Conservation (phyloP, 30 jellyfish, hydroid and myxozoan species). For the Hydra vulgaris region DNA sequence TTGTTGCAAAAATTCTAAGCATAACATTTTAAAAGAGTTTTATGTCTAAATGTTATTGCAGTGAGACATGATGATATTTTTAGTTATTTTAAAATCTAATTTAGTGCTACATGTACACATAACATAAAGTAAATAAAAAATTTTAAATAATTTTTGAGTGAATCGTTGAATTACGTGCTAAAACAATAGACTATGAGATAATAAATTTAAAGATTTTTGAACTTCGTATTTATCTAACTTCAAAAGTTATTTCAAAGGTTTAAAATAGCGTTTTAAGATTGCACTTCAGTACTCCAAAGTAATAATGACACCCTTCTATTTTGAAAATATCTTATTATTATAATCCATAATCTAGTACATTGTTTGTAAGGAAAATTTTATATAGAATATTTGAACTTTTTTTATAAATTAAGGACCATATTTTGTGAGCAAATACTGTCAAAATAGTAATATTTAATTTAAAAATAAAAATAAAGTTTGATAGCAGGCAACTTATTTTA, state of each 20-base stretch:
- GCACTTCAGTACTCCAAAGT: not conserved
- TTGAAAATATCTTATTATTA: not conserved
- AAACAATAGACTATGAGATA: not conserved
- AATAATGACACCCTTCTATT: not conserved
- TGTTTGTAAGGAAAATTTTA: no score
- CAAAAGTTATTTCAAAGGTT: not conserved
- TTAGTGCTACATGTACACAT: not conserved
- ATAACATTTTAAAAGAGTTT: not conserved
- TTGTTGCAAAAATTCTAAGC: not conserved
- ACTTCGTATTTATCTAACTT: not conserved
- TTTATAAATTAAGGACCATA: no score
- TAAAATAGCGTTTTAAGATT: not conserved
- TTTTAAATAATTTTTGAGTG: not conserved
- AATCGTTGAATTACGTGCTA: not conserved
- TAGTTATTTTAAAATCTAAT: no score
- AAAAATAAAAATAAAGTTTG: no score
- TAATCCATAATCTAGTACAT: no score
- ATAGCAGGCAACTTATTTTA: not conserved
- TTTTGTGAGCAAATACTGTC: no score
- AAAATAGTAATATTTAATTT: no score
- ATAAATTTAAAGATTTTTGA: not conserved
- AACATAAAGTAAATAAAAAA: not conserved
- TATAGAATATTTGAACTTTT: no score
- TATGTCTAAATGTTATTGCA: not conserved
- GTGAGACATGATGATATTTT: not conserved